These are phyloP conservation scores for Aphyosemion australe DNA, from an alignment of 2,113 vertebrate species.

Conservation along the genomic window DNA sequence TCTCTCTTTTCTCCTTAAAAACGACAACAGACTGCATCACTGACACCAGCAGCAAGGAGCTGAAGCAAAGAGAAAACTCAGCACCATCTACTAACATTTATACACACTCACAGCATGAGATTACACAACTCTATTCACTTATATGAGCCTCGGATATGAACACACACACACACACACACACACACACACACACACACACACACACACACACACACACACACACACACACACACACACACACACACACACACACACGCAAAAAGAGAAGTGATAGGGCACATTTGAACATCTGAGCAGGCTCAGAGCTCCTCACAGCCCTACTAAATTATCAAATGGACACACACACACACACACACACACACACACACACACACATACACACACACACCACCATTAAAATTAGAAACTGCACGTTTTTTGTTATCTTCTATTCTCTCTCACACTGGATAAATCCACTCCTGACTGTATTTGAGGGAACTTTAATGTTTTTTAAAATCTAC, in stretches of 20 bases:
- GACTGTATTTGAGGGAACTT: too few relatives aligned
- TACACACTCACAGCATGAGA: constrained; percentile 9
- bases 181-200: too few relatives aligned
- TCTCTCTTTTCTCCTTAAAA: constrained; percentile 54
- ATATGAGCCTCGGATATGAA: too few relatives aligned
- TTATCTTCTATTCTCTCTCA: too few relatives aligned
- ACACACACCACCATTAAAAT: too few relatives aligned
- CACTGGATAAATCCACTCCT: too few relatives aligned
- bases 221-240: constrained; percentile 7
- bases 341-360: background rate
- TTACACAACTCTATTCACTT: constrained; percentile 3
- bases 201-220: background rate
- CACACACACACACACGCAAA: constrained; percentile 8
- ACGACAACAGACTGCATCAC: constrained; percentile 61
- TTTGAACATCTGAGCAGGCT: constrained; percentile 17
- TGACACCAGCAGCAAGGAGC: constrained; percentile 39
- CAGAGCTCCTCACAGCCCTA: constrained; percentile 32
- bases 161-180: too few relatives aligned
- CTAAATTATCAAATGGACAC: constrained; percentile 17
- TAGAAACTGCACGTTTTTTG: background rate
- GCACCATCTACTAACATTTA: constrained; percentile 33
- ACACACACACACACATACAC: background rate
- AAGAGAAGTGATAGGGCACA: constrained; percentile 18
- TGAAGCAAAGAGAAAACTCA: constrained; percentile 58
- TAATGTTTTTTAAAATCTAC: too few relatives aligned